Evolutionary conservation across 2,888 invertebrate species (phyloP).

Genomic region (Ectemnius lituratus): DNA sequence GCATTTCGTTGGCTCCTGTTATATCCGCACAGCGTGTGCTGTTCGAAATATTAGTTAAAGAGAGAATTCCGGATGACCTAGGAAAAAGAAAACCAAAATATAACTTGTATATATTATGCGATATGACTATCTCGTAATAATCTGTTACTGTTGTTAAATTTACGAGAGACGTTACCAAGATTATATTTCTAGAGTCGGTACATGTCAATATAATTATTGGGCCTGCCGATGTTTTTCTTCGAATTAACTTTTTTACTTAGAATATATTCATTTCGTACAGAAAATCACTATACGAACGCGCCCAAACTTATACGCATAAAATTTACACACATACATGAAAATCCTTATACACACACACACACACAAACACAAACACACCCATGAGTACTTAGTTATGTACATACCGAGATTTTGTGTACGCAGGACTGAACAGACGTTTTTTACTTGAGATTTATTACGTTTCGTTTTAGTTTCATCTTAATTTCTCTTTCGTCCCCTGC

Average conservation of each 20-base stretch:
- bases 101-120: conserved; percentile 66
- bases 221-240: conserved; percentile 48
- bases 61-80: conserved; percentile 20
- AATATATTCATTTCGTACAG: conserved; percentile 30
- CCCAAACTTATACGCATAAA: conserved; percentile 31
- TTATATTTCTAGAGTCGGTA: conserved; percentile 73
- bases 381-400: conserved; percentile 57
- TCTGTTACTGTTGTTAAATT: conserved; percentile 77
- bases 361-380: conserved; percentile 32
- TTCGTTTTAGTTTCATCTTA: conserved; percentile 56
- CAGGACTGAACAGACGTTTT: conserved; percentile 52
- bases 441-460: conserved; percentile 55
- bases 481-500: conserved; percentile 41
- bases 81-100: conserved; percentile 61
- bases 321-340: not conserved
- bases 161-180: conserved; percentile 75
- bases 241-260: conserved; percentile 44
- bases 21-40: conserved; percentile 43
- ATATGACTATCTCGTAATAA: conserved; percentile 66
- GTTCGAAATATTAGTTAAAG: conserved; percentile 47
- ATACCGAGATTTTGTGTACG: conserved; percentile 51
- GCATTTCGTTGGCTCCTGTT: conserved; percentile 37
- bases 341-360: not conserved
- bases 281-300: conserved; percentile 34
- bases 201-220: conserved; percentile 38